Evolutionary conservation across 1,140 invertebrate species (phyloP), one percentile per base, ranked within the genome.

Genomic region (Pseudomyrmex pallidus): DNA sequence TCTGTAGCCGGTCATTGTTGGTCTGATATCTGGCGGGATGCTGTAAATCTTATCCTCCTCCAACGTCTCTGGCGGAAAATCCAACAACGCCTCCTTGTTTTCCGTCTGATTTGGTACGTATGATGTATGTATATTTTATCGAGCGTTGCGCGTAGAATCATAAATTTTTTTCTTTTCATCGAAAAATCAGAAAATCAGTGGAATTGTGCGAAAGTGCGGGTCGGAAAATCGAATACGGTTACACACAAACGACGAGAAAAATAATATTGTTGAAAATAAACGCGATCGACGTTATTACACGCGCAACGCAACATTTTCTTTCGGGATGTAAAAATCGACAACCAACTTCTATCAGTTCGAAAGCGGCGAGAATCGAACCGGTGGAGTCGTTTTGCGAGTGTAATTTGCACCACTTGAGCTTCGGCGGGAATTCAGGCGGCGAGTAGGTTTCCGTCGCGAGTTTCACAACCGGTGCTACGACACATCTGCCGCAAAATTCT

Each of bases 281-380:
- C 13, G 50, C 13, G 50, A 10, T 0, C 17, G 20, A 77, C 15
- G 56, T 15, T 2, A n/a, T 44, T 25, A 25, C 25, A 8, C 66
- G 9, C 48, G 50, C 35, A 25, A 64, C 54, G 50, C 22, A 62
- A 10, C 5, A 35, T 35, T 68, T 70, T 57, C 10, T 25, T 20
- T 4, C 3, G 52, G 17, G 44, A 46, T 20, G 17, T 35, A 56
- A 68, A 78, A 70, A 48, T 78, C 44, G 44, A 78, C 70, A 48
- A 9, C 82, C 90, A 68, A 94, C 95, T 93, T 96, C 95, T 78
- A 95, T 88, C 22, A 96, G 90, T 90, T 96, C 95, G 76, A 95
- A 94, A 15, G 95, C 95, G 73, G 95, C 95, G 8, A 96, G 90
- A n/a, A 96, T 88, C 83, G 95, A 94, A 7, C 95, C 95, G 20